phyloP scores from a whole-genome alignment of 2,113 vertebrate species.

The Lagenorhynchus albirostris region DNA sequence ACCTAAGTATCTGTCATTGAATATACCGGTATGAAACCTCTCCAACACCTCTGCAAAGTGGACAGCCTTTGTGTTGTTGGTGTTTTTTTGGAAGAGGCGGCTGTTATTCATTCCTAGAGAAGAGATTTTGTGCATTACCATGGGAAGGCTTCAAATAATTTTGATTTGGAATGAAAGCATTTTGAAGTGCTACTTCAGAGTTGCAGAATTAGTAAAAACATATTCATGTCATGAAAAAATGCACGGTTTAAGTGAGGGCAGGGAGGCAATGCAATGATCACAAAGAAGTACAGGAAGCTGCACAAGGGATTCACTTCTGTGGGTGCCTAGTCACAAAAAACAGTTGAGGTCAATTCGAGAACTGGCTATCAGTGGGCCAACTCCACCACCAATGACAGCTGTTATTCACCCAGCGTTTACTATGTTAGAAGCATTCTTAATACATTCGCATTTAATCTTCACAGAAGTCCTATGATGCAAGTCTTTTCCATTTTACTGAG shows the following conservation, averaged over 20 bases:
- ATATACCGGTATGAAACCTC: not conserved
- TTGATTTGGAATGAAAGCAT: not conserved
- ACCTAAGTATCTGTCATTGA: not conserved
- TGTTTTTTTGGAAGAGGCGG: not conserved
- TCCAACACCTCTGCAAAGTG: not conserved
- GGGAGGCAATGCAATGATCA: not conserved
- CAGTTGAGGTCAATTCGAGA: not conserved
- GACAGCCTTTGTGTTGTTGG: not conserved
- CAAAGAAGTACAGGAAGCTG: not conserved
- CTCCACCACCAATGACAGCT: not conserved
- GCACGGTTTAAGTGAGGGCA: not conserved
- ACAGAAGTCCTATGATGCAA: not conserved
- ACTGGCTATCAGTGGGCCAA: not conserved
- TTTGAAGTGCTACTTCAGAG: conserved; percentile 23
- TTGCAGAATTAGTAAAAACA: not conserved
- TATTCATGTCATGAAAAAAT: not conserved
- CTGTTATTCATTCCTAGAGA: not conserved
- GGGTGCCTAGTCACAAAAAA: not conserved
- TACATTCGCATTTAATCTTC: not conserved
- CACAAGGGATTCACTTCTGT: not conserved
- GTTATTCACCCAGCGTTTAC: not conserved
- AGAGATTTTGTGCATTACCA: not conserved
- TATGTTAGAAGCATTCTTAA: not conserved
- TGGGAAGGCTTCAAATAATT: not conserved
- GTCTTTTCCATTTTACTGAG: not conserved